Conservation (phyloP, 2,797 vertebrate species). For the Tamandua tetradactyla region DNA sequence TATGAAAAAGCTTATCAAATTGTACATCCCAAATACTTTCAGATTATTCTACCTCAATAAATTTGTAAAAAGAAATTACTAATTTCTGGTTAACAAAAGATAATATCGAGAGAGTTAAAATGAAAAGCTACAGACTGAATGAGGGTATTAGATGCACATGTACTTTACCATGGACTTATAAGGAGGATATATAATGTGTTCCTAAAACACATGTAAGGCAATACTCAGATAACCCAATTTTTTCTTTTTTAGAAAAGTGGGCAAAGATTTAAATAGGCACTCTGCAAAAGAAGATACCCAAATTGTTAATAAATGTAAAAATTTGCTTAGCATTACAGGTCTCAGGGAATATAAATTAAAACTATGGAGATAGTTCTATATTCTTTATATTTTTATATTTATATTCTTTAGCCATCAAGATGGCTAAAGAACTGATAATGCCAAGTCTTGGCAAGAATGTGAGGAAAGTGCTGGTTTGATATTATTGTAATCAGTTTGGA, state of each 20-base stretch:
- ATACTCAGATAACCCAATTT: not conserved
- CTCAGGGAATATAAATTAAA: not conserved
- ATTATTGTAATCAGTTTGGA: not conserved
- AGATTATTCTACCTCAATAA: not conserved
- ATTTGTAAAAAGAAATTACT: not conserved
- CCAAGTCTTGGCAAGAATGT: not conserved
- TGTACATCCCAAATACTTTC: not conserved
- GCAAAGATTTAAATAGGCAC: not conserved
- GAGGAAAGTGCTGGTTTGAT: not conserved
- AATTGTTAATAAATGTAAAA: conserved; percentile 1
- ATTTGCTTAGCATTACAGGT: not conserved
- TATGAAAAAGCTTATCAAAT: not conserved
- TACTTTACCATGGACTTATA: not conserved
- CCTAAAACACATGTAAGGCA: not conserved
- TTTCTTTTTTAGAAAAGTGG: not conserved
- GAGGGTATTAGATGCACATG: not conserved
- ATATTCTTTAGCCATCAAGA: not conserved
- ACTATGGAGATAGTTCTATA: not conserved
- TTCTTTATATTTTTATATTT: too few relatives aligned
- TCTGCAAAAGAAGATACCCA: not conserved
- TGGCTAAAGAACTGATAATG: not conserved
- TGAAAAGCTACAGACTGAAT: not conserved
- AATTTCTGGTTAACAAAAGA: not conserved
- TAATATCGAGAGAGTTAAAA: not conserved
- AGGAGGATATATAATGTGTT: not conserved